A percentile compares a stretch with the other conserved stretches of the same genome.
These are phyloP conservation scores for Poeciliopsis presidionis DNA, from an alignment of 2,797 vertebrate species.

Conservation along the genomic window DNA sequence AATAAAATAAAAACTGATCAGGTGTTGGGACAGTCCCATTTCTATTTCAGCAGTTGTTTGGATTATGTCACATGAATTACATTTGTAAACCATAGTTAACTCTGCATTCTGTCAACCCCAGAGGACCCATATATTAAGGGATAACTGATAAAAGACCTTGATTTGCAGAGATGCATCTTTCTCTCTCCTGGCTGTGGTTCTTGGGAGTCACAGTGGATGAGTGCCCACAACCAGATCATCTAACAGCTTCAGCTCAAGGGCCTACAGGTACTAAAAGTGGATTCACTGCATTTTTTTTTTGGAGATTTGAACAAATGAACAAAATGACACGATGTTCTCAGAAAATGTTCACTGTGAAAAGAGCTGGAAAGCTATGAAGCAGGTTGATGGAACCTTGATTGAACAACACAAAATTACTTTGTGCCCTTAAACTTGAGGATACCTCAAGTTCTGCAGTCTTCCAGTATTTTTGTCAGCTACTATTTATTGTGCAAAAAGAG, in stretches of 20 bases:
- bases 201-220: conserved; percentile 31
- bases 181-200: conserved; percentile 14
- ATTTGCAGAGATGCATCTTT: conserved; percentile 41
- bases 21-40: conserved; percentile 50
- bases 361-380: background rate
- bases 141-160: conserved; percentile 60
- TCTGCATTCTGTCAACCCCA: conserved; percentile 26
- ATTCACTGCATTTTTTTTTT: conserved; percentile 42
- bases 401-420: background rate
- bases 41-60: conserved; percentile 62
- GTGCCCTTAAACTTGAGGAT: conserved; percentile 35
- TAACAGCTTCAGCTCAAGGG: conserved; percentile 39
- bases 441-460: conserved; percentile 18
- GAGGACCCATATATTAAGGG: conserved; percentile 46
- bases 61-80: conserved; percentile 80
- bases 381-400: background rate
- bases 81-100: conserved; percentile 71
- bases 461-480: conserved; percentile 19
- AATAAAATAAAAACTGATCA: conserved; percentile 30
- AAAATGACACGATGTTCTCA: conserved; percentile 45
- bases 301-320: conserved; percentile 43
- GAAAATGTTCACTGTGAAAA: conserved; percentile 32
- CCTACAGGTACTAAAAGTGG: conserved; percentile 59
- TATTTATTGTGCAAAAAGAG: conserved; percentile 5
- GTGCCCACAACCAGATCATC: conserved; percentile 39